These are phyloP conservation scores for Rhagonycha fulva DNA, from an alignment of 2,888 invertebrate genomes.

Conservation along the genomic window DNA sequence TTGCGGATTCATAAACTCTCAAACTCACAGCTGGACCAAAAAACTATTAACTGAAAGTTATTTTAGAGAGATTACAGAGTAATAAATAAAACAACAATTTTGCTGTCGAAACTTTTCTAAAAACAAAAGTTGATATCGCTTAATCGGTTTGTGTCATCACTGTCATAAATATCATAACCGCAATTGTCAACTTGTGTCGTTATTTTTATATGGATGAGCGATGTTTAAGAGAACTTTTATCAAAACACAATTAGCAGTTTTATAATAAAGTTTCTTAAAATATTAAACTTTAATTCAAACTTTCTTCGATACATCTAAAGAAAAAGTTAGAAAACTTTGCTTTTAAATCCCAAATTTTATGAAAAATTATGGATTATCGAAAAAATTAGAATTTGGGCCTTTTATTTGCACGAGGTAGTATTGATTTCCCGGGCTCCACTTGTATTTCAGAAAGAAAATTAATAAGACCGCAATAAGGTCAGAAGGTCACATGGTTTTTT, in stretches of 20 bases:
- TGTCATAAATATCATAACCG: slow-evolving; percentile 36
- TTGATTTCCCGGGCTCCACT: no score
- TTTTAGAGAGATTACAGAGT: slow-evolving; percentile 44
- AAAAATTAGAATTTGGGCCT: no score
- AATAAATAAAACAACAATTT: slow-evolving; percentile 49
- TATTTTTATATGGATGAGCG: slow-evolving; percentile 27
- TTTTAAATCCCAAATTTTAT: no score
- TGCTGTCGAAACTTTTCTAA: slow-evolving; percentile 44
- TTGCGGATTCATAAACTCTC: slow-evolving; percentile 11
- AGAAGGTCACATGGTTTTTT: no score
- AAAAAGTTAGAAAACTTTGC: no score
- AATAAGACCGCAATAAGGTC: no score
- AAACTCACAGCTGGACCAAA: slow-evolving; percentile 34
- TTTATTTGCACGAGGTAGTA: no score
- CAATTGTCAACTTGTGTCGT: slow-evolving; percentile 31
- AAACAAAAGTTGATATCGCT: slow-evolving; percentile 44
- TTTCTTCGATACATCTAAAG: not conserved
- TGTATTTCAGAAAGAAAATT: no score
- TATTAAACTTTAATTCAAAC: not conserved
- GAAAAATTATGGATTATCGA: no score
- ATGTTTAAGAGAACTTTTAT: slow-evolving; percentile 9
- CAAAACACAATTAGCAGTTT: not conserved
- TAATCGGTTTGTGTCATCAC: slow-evolving; percentile 39
- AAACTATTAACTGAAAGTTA: slow-evolving; percentile 43
- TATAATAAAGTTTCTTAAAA: not conserved